phyloP scores from a whole-genome alignment of 2,888 invertebrate species.

The Prionchulus punctatus region DNA sequence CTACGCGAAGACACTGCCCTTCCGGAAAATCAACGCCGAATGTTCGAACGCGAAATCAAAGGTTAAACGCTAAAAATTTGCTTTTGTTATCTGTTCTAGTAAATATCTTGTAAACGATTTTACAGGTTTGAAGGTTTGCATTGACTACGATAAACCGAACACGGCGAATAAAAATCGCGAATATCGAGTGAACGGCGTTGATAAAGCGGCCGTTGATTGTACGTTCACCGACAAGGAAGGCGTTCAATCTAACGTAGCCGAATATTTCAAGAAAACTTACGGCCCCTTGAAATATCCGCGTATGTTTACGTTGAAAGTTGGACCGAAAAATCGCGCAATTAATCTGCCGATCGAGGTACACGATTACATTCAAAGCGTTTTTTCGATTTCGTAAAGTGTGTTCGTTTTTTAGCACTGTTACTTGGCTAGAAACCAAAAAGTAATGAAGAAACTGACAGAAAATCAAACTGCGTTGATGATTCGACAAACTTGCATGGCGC shows the following conservation, averaged over 20 bases:
- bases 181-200: neutral
- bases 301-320: neutral
- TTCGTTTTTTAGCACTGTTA: constrained; percentile 12
- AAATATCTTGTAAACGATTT: neutral
- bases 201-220: neutral
- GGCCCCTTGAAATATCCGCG: neutral
- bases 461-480: constrained; percentile 15
- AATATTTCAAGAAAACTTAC: neutral
- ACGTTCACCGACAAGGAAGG: neutral
- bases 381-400: too few species aligned
- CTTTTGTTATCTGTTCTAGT: neutral
- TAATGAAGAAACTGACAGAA: constrained; percentile 24
- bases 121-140: neutral
- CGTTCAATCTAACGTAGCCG: neutral
- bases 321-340: neutral
- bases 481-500: constrained; percentile 24
- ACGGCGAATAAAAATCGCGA: neutral
- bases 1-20: neutral
- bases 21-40: neutral
- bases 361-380: too few species aligned
- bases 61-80: neutral
- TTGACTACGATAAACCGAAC: neutral
- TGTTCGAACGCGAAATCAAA: constrained; percentile 3
- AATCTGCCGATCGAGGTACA: neutral
- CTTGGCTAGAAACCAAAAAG: constrained; percentile 23